Base-by-base conservation (phyloP, 1,140 invertebrate species). In the Nylanderia fulva region DNA sequence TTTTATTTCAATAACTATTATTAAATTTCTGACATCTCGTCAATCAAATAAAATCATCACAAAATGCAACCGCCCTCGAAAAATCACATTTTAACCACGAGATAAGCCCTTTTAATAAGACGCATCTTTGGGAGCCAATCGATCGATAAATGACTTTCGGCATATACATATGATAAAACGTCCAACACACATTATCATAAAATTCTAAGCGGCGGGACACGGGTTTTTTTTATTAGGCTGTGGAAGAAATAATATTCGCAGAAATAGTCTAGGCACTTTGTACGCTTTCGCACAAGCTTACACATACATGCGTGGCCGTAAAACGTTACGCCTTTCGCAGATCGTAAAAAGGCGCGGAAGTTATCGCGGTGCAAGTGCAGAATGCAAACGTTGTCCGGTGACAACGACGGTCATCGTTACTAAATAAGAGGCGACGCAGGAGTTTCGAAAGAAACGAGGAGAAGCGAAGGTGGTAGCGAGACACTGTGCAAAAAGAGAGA, bases 291-390 rank as follows among this genome's bases (percentile, higher is more conserved):
- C 76, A 5, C 18, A 29, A 21, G 29, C 13, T 24, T 13, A 39
- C 76, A 33, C 76, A 5, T 54, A 54, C 76, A 21, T 36, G 29
- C 29, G n/a, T 56, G 36, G 63, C 58, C 72, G 66, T 54, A 71
- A 71, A 86, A 88, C 58, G 71, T 60, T 42, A 61, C 42, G 72
- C 54, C 56, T 76, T 84, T 76, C 80, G 56, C n/a, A 66, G 61
- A 45, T 63, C 63, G 33, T 90, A 85, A 87, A 88, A 88, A 85
- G 72, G 69, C 79, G 82, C 72, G 83, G 82, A 90, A 86, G 88
- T 80, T 85, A 68, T 85, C 64, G 80, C 48, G 13, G 42, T 48
- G 60, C 69, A 58, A 76, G 64, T 69, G 66, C 54, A 60, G 76
- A 71, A 80, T 60, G 42, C 77, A 60, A 75, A 84, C 56, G 58